Evolutionary conservation across 2,888 invertebrate species (phyloP).

Genomic region (Drosophila paranaensis): DNA sequence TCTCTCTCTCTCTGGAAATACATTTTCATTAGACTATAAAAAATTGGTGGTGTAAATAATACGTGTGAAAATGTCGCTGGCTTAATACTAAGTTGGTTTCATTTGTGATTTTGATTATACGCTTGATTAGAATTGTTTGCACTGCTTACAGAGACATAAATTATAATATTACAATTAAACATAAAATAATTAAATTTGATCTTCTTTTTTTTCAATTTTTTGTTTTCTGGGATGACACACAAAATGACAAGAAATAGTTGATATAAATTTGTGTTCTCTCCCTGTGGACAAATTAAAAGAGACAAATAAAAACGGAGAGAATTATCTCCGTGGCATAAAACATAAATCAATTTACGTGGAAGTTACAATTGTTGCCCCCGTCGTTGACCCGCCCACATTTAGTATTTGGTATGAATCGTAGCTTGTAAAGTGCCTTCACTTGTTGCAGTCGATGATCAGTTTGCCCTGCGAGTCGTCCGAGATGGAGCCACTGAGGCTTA

Average conservation of each 20-base stretch:
- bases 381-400: constrained; percentile 6
- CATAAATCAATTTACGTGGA: constrained; percentile 30
- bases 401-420: constrained; percentile 64
- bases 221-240: constrained; percentile 63
- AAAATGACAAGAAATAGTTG: constrained; percentile 62
- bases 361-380: constrained; percentile 18
- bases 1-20: constrained; percentile 1
- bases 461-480: constrained; percentile 80
- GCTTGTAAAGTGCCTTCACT: constrained; percentile 47
- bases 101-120: constrained; percentile 62
- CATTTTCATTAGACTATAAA: constrained; percentile 19
- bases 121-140: constrained; percentile 74
- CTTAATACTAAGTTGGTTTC: constrained; percentile 47
- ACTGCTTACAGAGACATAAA: constrained; percentile 43
- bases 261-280: constrained; percentile 12
- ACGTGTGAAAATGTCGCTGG: constrained; percentile 28
- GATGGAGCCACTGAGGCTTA: constrained; percentile 59
- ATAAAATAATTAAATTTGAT: constrained; percentile 36
- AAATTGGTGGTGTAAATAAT: constrained; percentile 40
- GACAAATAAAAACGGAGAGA: neutral
- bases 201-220: neutral
- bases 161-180: constrained; percentile 57
- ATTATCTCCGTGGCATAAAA: constrained; percentile 10
- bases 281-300: constrained; percentile 23
- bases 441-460: constrained; percentile 79